These are phyloP conservation scores for Pristiophorus japonicus DNA, from an alignment of 2,113 vertebrate genomes.

Conservation along the genomic window DNA sequence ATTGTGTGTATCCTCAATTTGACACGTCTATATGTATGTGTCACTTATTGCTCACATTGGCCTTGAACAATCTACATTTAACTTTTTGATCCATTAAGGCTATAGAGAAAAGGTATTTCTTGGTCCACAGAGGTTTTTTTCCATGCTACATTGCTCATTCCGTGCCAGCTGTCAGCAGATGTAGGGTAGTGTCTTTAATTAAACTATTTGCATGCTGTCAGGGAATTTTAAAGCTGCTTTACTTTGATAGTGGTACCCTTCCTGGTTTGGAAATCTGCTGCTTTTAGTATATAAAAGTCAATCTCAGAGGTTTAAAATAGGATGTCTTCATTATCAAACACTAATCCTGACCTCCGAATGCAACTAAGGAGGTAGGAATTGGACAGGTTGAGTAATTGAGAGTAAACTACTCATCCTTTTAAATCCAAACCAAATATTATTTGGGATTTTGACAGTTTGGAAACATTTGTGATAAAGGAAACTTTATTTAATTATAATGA, in stretches of 20 bases:
- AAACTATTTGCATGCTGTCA: neutral
- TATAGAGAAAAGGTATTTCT: neutral
- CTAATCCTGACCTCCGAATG: neutral
- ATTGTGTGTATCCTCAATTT: neutral
- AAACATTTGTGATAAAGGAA: neutral
- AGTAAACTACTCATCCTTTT: neutral
- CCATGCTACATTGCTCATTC: neutral
- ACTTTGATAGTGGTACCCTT: conserved; percentile 13
- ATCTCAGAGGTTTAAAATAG: neutral
- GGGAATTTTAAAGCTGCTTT: conserved; percentile 2
- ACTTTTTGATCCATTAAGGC: neutral
- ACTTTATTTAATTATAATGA: neutral
- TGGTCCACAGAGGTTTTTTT: conserved; percentile 3
- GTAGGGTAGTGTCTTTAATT: neutral
- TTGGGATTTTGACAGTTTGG: neutral
- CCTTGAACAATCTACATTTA: neutral
- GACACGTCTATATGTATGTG: neutral
- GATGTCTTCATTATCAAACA: neutral
- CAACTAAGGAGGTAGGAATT: neutral
- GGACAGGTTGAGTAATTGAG: neutral
- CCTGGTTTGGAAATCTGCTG: neutral
- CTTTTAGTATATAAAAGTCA: conserved; percentile 22
- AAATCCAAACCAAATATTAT: neutral
- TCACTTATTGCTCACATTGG: neutral
- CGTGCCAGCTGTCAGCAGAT: neutral